Evolutionary conservation across 2,888 invertebrate species (phyloP), one percentile per base, ranked within the genome.

Genomic region (Morpho helenor): DNA sequence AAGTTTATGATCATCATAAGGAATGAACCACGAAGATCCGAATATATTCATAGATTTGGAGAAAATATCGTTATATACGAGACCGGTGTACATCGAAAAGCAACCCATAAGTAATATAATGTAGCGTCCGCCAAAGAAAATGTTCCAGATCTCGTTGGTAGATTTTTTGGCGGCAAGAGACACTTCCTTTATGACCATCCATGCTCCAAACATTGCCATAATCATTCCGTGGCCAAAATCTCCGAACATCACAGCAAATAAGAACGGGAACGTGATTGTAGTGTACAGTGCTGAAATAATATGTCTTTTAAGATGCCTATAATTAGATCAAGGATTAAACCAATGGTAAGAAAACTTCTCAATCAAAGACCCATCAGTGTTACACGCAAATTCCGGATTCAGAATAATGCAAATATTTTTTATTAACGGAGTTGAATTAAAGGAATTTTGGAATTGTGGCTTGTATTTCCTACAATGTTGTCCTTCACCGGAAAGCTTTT

Each of bases 121-220:
- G 87, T 99, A 99, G 49, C 99, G 96, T 56, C 99, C 99, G 62
- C 97, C 97, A 84, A 99, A 99, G 92, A 99, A 98, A 54, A 98
- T 99, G 82, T 96, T 97, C 96, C 98, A 98, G 71, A 99, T 99
- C 94, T 98, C 96, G 77, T 93, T 95, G 73, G 84, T 92, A 8
- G 93, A 91, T 69, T 95, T 95, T 74, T 94, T 93, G 6, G 92
- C 91, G n/a, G 90, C 79, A 55, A 98, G 88, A 56, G 94, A 92
- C 62, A 95, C 95, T 80, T 99, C 98, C 63, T 92, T 93, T 46
- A 94, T 64, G 23, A 97, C 94, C 95, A 99, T 94, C 93, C 93
- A 97, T 0, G 91, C 84, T 0, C 94, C 97, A 77, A 97, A 96
- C 10, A 94, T 66, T 5, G 95, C 89, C 94, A 99, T 93, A 65